phyloP scores from a whole-genome alignment of 2,888 invertebrate genomes.

The Eristalis pertinax region DNA sequence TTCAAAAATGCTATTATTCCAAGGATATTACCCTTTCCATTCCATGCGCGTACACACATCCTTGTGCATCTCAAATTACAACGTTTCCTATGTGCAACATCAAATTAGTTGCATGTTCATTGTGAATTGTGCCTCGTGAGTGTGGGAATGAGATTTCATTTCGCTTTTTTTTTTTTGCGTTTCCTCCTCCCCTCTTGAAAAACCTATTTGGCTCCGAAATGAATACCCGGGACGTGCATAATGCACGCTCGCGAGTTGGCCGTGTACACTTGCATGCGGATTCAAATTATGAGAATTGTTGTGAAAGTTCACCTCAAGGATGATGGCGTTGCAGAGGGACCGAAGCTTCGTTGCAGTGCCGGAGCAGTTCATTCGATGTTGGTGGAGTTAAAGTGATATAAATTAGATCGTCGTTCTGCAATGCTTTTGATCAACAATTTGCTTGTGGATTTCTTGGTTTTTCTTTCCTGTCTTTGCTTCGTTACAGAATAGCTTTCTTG shows the following conservation, averaged over 20 bases:
- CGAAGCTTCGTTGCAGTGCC: not conserved
- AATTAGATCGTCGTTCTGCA: not conserved
- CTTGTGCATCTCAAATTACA: not conserved
- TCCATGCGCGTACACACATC: not conserved
- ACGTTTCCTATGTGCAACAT: not conserved
- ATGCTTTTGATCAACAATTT: not conserved
- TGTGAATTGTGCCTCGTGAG: not conserved
- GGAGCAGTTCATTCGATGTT: not conserved
- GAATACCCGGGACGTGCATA: not conserved
- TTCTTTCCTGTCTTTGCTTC: too few relatives aligned
- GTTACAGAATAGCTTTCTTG: too few relatives aligned
- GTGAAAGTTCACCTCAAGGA: not conserved
- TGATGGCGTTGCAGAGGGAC: not conserved
- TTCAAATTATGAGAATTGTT: slow-evolving; percentile 14
- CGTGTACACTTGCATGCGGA: not conserved
- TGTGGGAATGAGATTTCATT: not conserved
- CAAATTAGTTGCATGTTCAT: slow-evolving; percentile 10
- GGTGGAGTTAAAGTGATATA: not conserved
- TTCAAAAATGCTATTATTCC: not conserved
- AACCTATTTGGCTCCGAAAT: not conserved
- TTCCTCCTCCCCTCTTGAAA: not conserved
- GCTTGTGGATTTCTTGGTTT: not conserved
- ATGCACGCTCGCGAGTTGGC: not conserved
- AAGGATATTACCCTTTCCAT: slow-evolving; percentile 6
- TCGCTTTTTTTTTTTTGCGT: not conserved